Conservation (phyloP, 2,113 vertebrate species). For the Callospermophilus lateralis region DNA sequence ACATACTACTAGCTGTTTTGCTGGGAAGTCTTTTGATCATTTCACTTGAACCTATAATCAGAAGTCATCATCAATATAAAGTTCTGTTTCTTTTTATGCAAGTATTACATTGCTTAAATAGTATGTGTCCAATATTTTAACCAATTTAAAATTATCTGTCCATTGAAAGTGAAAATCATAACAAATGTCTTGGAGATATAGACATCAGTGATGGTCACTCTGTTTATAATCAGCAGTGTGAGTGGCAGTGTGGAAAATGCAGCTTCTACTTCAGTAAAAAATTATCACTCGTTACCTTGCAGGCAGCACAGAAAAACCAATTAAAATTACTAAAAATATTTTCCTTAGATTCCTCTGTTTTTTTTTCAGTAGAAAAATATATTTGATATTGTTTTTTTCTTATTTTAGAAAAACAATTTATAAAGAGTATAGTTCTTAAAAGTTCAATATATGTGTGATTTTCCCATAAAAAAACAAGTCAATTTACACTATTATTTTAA, state of each 20-base stretch:
- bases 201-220: constrained; percentile 1
- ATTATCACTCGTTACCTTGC: background rate
- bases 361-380: constrained; percentile 31
- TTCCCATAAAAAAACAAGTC: background rate
- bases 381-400: constrained; percentile 47
- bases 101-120: background rate
- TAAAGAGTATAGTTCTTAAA: background rate
- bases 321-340: constrained; percentile 48
- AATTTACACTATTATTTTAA: constrained; percentile 31
- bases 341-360: constrained; percentile 36
- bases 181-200: background rate
- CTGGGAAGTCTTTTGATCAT: background rate
- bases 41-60: background rate
- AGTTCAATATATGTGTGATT: background rate
- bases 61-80: background rate
- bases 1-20: background rate
- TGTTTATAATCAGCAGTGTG: background rate
- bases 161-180: background rate
- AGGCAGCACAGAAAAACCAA: constrained; percentile 49
- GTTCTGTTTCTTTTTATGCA: background rate
- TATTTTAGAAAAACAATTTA: constrained; percentile 14
- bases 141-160: background rate
- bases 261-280: constrained; percentile 41
- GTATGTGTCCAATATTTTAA: background rate
- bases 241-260: constrained; percentile 40